These are phyloP conservation scores for Catharus fuscescens DNA, from an alignment of 2,113 vertebrate genomes.

Conservation along the genomic window DNA sequence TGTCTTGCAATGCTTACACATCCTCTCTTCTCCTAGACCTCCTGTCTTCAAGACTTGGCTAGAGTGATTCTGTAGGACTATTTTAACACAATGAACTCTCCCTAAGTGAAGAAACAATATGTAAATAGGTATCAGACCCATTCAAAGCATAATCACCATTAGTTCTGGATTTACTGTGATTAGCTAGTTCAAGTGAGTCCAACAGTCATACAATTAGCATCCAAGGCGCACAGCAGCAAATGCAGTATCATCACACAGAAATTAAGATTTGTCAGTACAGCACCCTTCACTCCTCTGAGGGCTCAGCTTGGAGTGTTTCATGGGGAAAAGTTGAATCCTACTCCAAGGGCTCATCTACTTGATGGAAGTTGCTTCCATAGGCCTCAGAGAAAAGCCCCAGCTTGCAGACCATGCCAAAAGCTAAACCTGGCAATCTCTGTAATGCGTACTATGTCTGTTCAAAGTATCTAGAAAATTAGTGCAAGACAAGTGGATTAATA, in stretches of 20 bases:
- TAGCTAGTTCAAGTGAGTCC: not conserved
- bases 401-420: not conserved
- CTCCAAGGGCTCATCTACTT: not conserved
- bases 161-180: not conserved
- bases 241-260: not conserved
- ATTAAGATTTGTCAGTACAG: not conserved
- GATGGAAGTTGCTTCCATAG: not conserved
- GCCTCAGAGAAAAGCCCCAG: not conserved
- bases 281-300: not conserved
- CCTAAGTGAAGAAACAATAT: not conserved
- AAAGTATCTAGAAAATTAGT: not conserved
- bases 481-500: not conserved
- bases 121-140: not conserved
- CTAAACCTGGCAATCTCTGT: not conserved
- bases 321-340: not conserved
- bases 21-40: not conserved
- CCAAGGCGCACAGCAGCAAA: not conserved
- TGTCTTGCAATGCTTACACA: not conserved
- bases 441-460: not conserved
- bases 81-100: not conserved
- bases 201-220: not conserved
- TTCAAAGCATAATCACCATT: not conserved
- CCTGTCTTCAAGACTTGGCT: not conserved
- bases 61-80: not conserved
- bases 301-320: not conserved